Base-by-base conservation (phyloP, 2,888 invertebrate species). In the Acrobasis suavella region DNA sequence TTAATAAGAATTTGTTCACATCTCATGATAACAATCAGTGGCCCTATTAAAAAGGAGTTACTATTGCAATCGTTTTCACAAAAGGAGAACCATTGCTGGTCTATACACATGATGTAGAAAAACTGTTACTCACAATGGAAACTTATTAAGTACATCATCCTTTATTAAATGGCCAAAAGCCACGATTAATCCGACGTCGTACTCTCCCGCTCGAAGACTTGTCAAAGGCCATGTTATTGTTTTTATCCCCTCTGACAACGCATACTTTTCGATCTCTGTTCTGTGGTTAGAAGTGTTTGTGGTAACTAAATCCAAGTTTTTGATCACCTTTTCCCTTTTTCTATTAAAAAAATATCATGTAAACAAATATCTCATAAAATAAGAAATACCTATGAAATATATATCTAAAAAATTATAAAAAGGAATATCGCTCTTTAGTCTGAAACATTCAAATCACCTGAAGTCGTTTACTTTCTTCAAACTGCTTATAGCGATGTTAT, bases 151-250 rank as follows among this genome's bases (percentile, higher is more conserved):
- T 0, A 98, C 83, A 61, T 93, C 81, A 68, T 94, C 89, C 50
- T 97, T 97, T 75, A 99, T 97, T 66, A 99, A 91, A 80, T 97
- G 96, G 0, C 99, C 98, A 93, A 99, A 99, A 0, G 98, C 98
- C 1, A 97, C 98, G 38, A 99, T 96, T 58, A 98, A 88, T 6
- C 98, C 98, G 65, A 98, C 86, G 80, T 98, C 96, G 90, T 95
- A 98, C 60, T 93, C 86, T 14, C 82, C 78, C 60, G 89, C 74
- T 9, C 78, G 69, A 50, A 93, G 75, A 50, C 82, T 69, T 38
- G 86, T 71, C 59, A 93, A 80, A 2, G 96, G 95, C 97, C 97
- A 98, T 65, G 92, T 80, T 71, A 95, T 92, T 16, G 95, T 78
- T 15, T 80, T 80, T 22, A 97, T 87, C 46, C 94, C 89, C 73